Evolutionary conservation across 2,113 vertebrate species (phyloP), one percentile per base, ranked within the genome.

Genomic region (Neodontobutis hainanensis): DNA sequence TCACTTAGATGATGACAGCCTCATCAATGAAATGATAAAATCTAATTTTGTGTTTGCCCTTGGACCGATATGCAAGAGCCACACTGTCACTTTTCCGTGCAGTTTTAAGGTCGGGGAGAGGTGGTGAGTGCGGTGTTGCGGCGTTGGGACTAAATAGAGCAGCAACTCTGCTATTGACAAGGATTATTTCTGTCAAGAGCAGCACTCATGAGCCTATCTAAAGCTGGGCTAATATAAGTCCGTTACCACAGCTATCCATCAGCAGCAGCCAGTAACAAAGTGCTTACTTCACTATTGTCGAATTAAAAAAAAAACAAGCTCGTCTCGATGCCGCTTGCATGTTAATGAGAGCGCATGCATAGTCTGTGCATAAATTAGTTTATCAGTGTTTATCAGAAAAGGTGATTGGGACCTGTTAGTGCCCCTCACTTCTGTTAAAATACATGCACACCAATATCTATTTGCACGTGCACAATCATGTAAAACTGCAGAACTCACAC

Each of bases 141-240:
- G 10, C 47, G 67, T 51, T 72, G 75, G 68, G 67, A 80, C 69
- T 36, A 79, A 70, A 68, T 68, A 82, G 52, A 57, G 64, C 61
- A 68, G 53, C 61, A 47, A 77, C 64, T 69, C 50, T 27, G 19
- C 70, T 65, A 56, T 73, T 90, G 88, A 90, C 83, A 78, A 59
- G 75, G 79, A 90, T 85, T 88, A 77, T 84, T 90, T 86, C 68
- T 88, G 88, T 91, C 88, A 83, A 89, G 81, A 68, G 75, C 75
- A 68, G 83, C 86, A 87, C 85, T 92, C 78, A 58, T 53, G 72
- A 73, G 67, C 64, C 82, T 62, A 78, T 89, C 78, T 87, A 70
- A 80, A 90, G 82, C 84, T 47, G 10, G 49, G 77, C 75, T 90
- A 90, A 90, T 91, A 87, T 80, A 87, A 82, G 84, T 78, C 86